Conservation (phyloP, 2,113 vertebrate genomes). For the Tetrao urogallus region DNA sequence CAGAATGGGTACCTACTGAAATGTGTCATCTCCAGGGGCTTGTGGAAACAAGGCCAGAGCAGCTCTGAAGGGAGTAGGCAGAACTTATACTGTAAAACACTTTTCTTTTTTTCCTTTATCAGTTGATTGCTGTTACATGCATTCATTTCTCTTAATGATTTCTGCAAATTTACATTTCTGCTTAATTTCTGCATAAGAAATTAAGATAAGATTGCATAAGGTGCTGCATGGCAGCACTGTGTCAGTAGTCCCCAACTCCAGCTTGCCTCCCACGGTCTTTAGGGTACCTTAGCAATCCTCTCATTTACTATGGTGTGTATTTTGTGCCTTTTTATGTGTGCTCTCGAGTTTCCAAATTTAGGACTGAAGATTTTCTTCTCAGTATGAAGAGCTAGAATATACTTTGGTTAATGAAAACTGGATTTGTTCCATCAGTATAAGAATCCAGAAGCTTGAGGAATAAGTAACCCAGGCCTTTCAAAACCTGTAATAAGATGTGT, state of each 20-base stretch:
- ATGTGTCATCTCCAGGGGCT: not conserved
- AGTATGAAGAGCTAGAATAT: not conserved
- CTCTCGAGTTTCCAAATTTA: not conserved
- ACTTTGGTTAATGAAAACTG: not conserved
- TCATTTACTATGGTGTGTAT: not conserved
- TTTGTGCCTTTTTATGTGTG: not conserved
- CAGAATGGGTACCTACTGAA: not conserved
- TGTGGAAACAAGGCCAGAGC: not conserved
- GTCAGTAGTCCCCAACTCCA: not conserved
- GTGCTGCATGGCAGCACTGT: not conserved
- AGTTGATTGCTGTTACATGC: not conserved
- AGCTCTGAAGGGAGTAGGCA: not conserved
- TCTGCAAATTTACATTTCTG: not conserved
- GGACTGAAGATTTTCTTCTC: not conserved
- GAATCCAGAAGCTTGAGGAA: not conserved
- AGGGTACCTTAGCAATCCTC: not conserved
- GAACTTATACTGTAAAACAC: not conserved
- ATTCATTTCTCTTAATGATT: not conserved
- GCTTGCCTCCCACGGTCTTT: not conserved
- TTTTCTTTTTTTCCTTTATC: accelerated
- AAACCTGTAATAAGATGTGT: not conserved
- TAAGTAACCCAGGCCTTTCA: not conserved
- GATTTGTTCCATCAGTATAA: constrained; percentile 1
- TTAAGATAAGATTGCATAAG: not conserved
- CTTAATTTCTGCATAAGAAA: not conserved